These are phyloP conservation scores for Columba livia DNA, from an alignment of 2,113 vertebrate genomes.

Conservation along the genomic window DNA sequence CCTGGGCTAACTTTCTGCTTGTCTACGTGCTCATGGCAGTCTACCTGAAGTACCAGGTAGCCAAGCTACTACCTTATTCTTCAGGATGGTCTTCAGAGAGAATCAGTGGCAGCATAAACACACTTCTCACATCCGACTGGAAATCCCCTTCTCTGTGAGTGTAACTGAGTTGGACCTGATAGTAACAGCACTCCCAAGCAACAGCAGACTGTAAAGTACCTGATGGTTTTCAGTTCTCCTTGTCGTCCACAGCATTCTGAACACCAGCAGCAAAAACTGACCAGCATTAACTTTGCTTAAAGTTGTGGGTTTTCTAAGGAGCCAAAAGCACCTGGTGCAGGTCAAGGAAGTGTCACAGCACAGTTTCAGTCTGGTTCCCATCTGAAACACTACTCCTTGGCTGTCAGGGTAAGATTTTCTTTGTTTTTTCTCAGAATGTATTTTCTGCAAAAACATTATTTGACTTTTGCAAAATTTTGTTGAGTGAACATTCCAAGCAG, in stretches of 20 bases:
- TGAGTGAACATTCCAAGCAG: background rate
- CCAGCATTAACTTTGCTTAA: background rate
- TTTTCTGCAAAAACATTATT: background rate
- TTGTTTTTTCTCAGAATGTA: background rate
- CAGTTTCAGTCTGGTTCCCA: background rate
- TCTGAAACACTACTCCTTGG: background rate
- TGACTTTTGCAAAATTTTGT: background rate
- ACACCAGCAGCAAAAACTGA: background rate
- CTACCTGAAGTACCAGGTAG: background rate
- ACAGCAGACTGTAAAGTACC: background rate
- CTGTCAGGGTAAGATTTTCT: background rate
- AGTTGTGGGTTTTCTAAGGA: background rate
- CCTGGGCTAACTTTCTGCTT: background rate
- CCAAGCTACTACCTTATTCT: background rate
- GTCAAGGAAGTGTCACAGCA: background rate
- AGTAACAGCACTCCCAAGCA: background rate
- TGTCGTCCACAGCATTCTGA: background rate
- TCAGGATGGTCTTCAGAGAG: background rate
- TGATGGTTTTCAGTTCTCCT: background rate
- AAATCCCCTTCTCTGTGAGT: background rate
- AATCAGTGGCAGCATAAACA: background rate
- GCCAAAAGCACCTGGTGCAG: background rate
- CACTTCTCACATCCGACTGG: background rate
- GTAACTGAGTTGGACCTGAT: background rate
- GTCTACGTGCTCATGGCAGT: background rate